Base-by-base conservation (phyloP, 2,797 vertebrate species). In the Tarsius wallacei region DNA sequence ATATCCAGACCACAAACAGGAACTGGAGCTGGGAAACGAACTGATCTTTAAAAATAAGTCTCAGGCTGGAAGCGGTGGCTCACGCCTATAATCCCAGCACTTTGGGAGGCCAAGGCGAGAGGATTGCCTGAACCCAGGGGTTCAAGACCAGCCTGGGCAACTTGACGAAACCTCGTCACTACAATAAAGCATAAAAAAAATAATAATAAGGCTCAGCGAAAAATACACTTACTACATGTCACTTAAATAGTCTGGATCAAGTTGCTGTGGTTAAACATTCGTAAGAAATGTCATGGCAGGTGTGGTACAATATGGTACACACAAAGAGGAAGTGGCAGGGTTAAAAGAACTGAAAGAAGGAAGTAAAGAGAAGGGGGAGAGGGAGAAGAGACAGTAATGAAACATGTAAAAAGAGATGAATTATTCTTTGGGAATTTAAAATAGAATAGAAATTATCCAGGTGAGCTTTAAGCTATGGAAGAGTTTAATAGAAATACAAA, bases 231-330 rank as follows among this genome's bases (percentile, higher is more conserved):
- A 33, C 3, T 77, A 2, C 13, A 0, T 64, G 57, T 36, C 57
- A 21, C 9, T 22, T 36, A 55, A 47, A n/a, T 7, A 6, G 5
- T 13, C 42, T 57, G 9, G 3, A 15, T 17, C 22, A 53, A 78
- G 63, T 19, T 63, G 22, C 2, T 49, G 3, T 86, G 36, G 10
- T 16, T 55, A 31, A 77, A 24, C 5, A 14, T 4, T 22, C 53
- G n/a, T 28, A 80, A 70, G 61, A 81, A 33, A 24, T 15, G 2
- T 0, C 15, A 68, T 3, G 31, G 8, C 0, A 76, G 10, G 33
- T 12, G 1, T 0, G 15, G 21, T 9, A 49, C 28, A 63, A 24
- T 2, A 59, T 0, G 15, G 31, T 7, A 5, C 3, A 11, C 22
- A 33, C 3, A 13, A 53, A 47, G 19, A 47, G 1, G 14, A 59